Evolutionary conservation across 2,888 invertebrate species (phyloP).

Genomic region (Graphium colonna): DNA sequence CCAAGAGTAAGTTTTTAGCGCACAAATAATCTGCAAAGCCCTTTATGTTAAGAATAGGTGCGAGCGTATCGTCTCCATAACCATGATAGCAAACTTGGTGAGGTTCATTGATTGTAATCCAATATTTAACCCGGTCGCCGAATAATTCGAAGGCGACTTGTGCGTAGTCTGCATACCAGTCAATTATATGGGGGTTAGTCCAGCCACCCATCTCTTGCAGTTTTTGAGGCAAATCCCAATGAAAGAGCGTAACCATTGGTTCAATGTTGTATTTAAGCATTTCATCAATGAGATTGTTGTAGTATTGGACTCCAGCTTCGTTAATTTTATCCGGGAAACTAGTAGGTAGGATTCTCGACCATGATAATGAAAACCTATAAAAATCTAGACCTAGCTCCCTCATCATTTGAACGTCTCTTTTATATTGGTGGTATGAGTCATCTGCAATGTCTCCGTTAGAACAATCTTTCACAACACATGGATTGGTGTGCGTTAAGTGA

Average conservation of each 20-base stretch:
- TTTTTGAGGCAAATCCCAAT: conserved; percentile 57
- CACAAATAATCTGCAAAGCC: conserved; percentile 67
- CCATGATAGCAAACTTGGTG: conserved; percentile 46
- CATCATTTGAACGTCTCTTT: conserved; percentile 33
- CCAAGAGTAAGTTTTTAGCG: conserved; percentile 39
- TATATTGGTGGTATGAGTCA: conserved; percentile 63
- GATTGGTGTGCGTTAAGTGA: conserved; percentile 61
- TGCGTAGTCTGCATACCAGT: conserved; percentile 63
- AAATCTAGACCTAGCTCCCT: conserved; percentile 36
- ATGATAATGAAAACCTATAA: conserved; percentile 82
- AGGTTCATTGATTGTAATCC: no score
- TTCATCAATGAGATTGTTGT: no score
- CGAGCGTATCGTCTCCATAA: conserved; percentile 48
- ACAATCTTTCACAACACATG: conserved; percentile 68
- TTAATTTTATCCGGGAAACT: no score
- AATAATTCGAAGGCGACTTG: conserved; percentile 50
- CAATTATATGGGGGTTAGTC: no score
- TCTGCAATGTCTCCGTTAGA: conserved; percentile 80
- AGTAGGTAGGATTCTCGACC: conserved; percentile 78
- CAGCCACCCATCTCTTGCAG: no score
- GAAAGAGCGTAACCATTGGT: conserved; percentile 70
- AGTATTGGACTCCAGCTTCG: no score
- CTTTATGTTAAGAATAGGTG: conserved; percentile 45
- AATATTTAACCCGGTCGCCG: conserved; percentile 62
- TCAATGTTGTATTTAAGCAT: no score